phyloP scores from a whole-genome alignment of 2,113 vertebrate species.

The Phyllostomus hastatus region DNA sequence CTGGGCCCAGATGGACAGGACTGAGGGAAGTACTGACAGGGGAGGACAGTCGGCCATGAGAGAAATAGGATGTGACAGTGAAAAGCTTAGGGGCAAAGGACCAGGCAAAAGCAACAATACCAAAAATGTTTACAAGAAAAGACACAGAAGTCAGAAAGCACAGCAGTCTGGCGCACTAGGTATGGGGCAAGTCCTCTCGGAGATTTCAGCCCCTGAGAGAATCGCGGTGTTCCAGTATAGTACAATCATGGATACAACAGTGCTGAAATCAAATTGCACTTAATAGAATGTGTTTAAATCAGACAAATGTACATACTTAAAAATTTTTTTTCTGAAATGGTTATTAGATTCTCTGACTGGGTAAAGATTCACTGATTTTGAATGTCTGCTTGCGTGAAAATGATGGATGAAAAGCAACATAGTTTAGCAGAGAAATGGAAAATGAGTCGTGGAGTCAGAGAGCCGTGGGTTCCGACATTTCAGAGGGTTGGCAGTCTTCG shows the following conservation, averaged over 20 bases:
- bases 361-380: not conserved
- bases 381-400: not conserved
- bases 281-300: not conserved
- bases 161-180: too few relatives aligned
- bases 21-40: not conserved
- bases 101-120: not conserved
- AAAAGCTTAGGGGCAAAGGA: not conserved
- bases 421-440: not conserved
- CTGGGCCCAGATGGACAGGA: not conserved
- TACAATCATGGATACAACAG: not conserved
- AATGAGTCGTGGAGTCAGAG: rapidly evolving
- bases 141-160: not conserved
- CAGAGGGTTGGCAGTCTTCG: not conserved
- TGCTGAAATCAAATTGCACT: not conserved
- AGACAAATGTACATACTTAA: not conserved
- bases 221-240: not conserved
- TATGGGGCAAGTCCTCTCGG: not conserved
- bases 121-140: not conserved
- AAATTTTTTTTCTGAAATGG: not conserved
- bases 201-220: not conserved
- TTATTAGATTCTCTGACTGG: not conserved
- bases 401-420: not conserved
- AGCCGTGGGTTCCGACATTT: not conserved
- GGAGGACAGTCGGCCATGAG: not conserved
- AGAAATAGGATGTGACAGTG: not conserved